These are phyloP conservation scores for Heliconius congener DNA, from an alignment of 1,140 invertebrate genomes.

Conservation along the genomic window DNA sequence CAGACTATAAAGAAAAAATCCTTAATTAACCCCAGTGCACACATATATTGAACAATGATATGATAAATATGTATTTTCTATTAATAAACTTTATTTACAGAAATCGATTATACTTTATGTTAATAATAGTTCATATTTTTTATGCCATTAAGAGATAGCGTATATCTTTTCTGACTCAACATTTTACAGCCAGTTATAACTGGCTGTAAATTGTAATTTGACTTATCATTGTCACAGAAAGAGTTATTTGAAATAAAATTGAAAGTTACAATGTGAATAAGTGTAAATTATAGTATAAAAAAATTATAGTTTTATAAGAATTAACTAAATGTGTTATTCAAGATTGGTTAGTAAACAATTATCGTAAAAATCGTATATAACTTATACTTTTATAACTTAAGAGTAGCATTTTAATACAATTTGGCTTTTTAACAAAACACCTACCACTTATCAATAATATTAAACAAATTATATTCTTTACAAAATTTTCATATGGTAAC, in stretches of 20 bases:
- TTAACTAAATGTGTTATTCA: neutral
- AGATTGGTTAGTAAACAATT: neutral
- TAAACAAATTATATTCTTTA: neutral
- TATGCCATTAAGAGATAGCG: neutral
- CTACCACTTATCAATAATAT: neutral
- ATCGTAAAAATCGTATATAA: neutral
- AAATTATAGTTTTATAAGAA: neutral
- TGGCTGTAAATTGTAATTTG: neutral
- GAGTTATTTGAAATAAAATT: neutral
- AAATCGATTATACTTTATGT: neutral
- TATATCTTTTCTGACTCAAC: too few relatives aligned
- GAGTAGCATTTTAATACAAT: neutral
- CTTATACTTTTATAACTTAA: neutral
- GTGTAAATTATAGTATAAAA: neutral
- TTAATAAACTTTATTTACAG: neutral
- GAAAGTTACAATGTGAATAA: neutral
- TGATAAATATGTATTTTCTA: neutral
- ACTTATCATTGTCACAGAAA: neutral
- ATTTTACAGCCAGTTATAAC: neutral
- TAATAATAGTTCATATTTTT: neutral
- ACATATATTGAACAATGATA: neutral
- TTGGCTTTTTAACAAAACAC: neutral
- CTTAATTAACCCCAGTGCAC: neutral
- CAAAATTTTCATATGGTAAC: constrained; percentile 41
- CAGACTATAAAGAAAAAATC: neutral